Evolutionary conservation across 1,140 invertebrate genomes (phyloP), one percentile per base, ranked within the genome.

Genomic region (Psilanteris sp.): DNA sequence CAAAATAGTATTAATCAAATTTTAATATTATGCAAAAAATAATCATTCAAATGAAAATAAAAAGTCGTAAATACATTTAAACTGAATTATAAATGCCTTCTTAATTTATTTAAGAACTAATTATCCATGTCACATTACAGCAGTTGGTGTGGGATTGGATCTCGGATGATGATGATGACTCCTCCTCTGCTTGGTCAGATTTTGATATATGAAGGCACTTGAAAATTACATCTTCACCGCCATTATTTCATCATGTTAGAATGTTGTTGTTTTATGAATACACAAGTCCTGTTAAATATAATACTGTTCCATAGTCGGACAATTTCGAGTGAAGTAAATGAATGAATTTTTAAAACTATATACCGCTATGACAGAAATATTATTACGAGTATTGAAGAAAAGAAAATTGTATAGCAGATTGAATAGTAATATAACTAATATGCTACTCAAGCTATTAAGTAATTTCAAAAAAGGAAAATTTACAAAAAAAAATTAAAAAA

Each of bases 151-250:
- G 32, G 41, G 20, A 57, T 6, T 68, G 41, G 39, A 15, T 68
- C 8, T 13, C 43, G 24, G 48, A 41, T 24, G 64, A 90, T 75
- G 91, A 90, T 20, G 91, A 91, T 87, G 89, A 55, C 90, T 90
- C 20, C 89, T 91, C 59, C 89, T 88, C 87, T 88, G 88, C 70
- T 81, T 67, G 11, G 44, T 77, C 44, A 13, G 27, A 32, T 2
- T 32, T 41, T 18, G 34, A 39, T 2, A 13, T 2, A 7, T 39
- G 9, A 54, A 39, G 16, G 15, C 22, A 39, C 3, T 55, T 39
- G 9, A 55, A 41, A 20, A 7, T 0, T 44, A 14, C 46, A 24
- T 41, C 18, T 34, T 87, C 89, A 87, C 66, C 74, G 66, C 57
- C 73, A 74, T 78, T 77, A 54, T 55, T 66, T 74, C 71, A 24